A percentile compares a stretch with the other conserved stretches of the same genome.
Conservation (phyloP, 2,888 invertebrate genomes). For the Charanyca ferruginea region DNA sequence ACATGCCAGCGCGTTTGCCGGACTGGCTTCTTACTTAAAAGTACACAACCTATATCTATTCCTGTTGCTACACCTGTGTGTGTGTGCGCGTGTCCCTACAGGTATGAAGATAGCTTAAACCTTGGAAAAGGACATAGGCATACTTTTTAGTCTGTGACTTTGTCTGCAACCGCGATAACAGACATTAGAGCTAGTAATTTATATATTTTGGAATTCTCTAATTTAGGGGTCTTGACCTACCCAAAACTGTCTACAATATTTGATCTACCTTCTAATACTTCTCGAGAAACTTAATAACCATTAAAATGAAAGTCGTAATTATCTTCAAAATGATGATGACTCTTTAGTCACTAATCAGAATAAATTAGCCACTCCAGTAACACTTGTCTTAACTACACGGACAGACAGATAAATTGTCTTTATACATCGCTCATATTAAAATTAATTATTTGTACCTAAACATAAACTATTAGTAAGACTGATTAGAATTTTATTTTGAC, state of each 20-base stretch:
- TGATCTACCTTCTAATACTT: background rate
- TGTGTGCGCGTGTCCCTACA: too few relatives aligned
- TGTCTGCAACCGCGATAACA: too few relatives aligned
- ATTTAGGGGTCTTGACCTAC: background rate
- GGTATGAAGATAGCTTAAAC: too few relatives aligned
- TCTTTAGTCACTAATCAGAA: conserved; percentile 25
- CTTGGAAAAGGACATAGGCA: too few relatives aligned
- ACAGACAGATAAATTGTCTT: background rate
- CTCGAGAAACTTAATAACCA: background rate
- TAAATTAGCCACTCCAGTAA: conserved; percentile 36
- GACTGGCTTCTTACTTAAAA: too few relatives aligned
- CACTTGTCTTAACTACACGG: background rate
- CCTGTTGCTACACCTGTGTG: too few relatives aligned
- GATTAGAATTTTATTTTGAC: too few relatives aligned
- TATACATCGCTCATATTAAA: background rate
- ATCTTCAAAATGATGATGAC: conserved; percentile 4
- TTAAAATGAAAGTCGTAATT: conserved; percentile 34
- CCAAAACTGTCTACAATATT: background rate
- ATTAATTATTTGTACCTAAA: background rate
- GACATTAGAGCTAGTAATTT: too few relatives aligned
- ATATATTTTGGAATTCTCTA: too few relatives aligned
- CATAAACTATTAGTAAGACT: conserved; percentile 1
- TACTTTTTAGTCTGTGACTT: too few relatives aligned
- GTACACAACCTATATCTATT: too few relatives aligned
- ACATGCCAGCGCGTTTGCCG: too few relatives aligned